Conservation (phyloP, 2,888 invertebrate genomes). For the Heliconius hortense region DNA sequence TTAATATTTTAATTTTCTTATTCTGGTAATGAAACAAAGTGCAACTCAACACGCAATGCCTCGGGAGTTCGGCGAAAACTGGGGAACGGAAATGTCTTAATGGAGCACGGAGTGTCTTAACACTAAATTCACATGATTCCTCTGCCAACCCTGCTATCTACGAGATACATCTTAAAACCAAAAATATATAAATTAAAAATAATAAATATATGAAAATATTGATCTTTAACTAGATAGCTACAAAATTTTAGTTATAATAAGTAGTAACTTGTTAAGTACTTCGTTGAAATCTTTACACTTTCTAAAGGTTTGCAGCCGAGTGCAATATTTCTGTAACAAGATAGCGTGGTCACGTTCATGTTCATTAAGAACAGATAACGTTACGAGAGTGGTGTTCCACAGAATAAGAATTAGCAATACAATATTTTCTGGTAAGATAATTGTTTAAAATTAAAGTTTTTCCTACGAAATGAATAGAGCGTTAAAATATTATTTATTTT, state of each 20-base stretch:
- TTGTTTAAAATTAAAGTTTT: not conserved
- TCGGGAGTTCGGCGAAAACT: too few species aligned
- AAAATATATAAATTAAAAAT: too few species aligned
- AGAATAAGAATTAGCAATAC: constrained; percentile 1
- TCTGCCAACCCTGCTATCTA: too few species aligned
- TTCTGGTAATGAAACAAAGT: too few species aligned
- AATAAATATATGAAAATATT: too few species aligned
- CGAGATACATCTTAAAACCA: too few species aligned
- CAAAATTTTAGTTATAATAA: not conserved
- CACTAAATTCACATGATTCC: too few species aligned
- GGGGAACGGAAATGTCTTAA: too few species aligned
- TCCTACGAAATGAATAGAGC: not conserved
- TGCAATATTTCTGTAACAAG: constrained; percentile 18
- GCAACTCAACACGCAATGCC: too few species aligned
- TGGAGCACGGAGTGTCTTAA: too few species aligned
- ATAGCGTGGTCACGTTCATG: constrained; percentile 20
- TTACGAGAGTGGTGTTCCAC: constrained; percentile 16
- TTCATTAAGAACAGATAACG: constrained; percentile 22
- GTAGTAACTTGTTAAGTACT: not conserved
- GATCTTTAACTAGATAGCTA: too few species aligned
- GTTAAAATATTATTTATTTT: constrained; percentile 23
- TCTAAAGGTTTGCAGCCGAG: constrained; percentile 9
- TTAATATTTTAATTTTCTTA: too few species aligned
- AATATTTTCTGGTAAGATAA: not conserved
- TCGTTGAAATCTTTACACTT: constrained; percentile 1